Evolutionary conservation across 2,888 invertebrate genomes (phyloP).

Genomic region (Anorthoa munda): DNA sequence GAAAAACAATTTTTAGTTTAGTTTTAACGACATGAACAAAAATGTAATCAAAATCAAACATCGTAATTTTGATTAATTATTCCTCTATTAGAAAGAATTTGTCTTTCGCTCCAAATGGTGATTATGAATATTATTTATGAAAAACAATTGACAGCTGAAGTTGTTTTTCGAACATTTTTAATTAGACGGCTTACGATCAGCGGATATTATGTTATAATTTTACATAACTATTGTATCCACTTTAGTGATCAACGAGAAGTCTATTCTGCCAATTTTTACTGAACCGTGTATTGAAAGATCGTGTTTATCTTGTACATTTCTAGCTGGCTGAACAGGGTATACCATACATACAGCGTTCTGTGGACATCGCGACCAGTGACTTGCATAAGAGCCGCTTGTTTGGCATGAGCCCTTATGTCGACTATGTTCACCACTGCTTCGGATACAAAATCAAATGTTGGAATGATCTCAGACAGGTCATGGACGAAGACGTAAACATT

Average conservation of each 20-base stretch:
- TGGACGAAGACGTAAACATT: conserved; percentile 9
- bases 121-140: too few relatives aligned
- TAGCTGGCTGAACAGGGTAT: conserved; percentile 23
- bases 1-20: too few relatives aligned
- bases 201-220: too few relatives aligned
- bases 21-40: too few relatives aligned
- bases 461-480: conserved; percentile 16
- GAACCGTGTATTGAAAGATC: neutral
- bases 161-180: too few relatives aligned
- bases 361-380: conserved; percentile 29
- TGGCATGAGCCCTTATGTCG: conserved; percentile 21
- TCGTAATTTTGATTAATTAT: too few relatives aligned
- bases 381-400: conserved; percentile 37
- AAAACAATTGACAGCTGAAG: too few relatives aligned
- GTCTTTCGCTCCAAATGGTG: too few relatives aligned
- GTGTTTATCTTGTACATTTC: neutral
- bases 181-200: too few relatives aligned
- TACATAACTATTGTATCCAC: neutral
- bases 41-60: too few relatives aligned
- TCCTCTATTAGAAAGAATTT: too few relatives aligned
- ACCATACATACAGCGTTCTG: conserved; percentile 12
- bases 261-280: neutral
- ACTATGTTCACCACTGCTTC: conserved; percentile 15
- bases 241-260: neutral
- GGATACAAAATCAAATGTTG: conserved; percentile 23